Percentiles rank a stretch among this genome's conserved stretches.
Conservation (phyloP, 2,888 invertebrate species). For the Polymixis lichenea region DNA sequence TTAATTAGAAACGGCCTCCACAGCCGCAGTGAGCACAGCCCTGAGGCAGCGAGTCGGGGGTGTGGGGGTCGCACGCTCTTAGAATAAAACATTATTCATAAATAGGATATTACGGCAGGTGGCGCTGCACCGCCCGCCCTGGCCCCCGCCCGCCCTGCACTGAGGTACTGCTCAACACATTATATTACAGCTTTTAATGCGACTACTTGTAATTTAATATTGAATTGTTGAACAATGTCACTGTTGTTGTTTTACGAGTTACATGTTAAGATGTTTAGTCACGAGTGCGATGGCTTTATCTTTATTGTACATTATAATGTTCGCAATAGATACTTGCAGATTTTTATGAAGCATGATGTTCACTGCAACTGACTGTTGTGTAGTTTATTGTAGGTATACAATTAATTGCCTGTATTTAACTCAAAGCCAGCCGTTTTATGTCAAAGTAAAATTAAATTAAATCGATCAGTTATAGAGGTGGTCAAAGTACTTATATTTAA, state of each 20-base stretch:
- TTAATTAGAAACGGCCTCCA: conserved; percentile 20
- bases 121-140: conserved; percentile 66
- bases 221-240: conserved; percentile 28
- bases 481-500: not conserved
- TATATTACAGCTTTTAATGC: conserved; percentile 46
- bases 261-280: not conserved
- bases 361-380: not conserved
- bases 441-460: not conserved
- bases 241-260: not conserved
- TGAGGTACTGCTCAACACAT: conserved; percentile 51
- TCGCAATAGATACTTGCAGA: not conserved
- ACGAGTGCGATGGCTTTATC: not conserved
- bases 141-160: conserved; percentile 60
- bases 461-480: not conserved
- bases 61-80: conserved; percentile 85
- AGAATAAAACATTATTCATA: conserved; percentile 91
- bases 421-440: not conserved
- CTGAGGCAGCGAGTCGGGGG: conserved; percentile 64
- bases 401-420: not conserved
- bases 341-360: not conserved
- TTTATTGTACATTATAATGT: not conserved
- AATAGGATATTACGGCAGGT: conserved; percentile 88
- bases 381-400: too few species aligned
- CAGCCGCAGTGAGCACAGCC: conserved; percentile 66
- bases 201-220: conserved; percentile 30